Evolutionary conservation across 2,888 invertebrate genomes (phyloP).

Genomic region (Elgonia sp.): DNA sequence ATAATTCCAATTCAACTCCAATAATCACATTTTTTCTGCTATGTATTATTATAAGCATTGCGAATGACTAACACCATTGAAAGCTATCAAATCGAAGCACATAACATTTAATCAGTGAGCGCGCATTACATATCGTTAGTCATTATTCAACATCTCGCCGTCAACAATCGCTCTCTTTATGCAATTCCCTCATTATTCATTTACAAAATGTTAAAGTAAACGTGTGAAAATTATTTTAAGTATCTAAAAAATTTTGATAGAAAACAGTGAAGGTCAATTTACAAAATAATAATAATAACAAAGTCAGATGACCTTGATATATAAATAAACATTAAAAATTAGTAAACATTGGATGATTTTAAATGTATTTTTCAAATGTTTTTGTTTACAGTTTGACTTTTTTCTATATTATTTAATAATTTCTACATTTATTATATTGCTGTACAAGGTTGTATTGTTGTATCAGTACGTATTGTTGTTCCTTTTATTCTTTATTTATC

Average conservation of each 20-base stretch:
- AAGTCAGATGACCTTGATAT: too few relatives aligned
- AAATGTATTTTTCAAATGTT: too few relatives aligned
- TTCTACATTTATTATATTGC: too few relatives aligned
- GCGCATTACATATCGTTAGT: constrained; percentile 66
- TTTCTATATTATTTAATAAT: too few relatives aligned
- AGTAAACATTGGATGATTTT: too few relatives aligned
- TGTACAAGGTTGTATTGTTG: too few relatives aligned
- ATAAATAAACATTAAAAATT: too few relatives aligned
- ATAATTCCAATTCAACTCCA: constrained; percentile 55
- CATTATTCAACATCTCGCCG: constrained; percentile 67
- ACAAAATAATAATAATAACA: too few relatives aligned
- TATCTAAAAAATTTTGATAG: background rate
- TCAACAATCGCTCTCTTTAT: constrained; percentile 67
- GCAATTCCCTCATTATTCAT: constrained; percentile 66
- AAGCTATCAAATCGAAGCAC: constrained; percentile 48
- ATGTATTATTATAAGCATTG: constrained; percentile 63
- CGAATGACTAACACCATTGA: constrained; percentile 62
- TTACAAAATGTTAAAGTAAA: constrained; percentile 47
- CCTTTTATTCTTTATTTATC: too few relatives aligned
- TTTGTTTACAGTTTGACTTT: too few relatives aligned
- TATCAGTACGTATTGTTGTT: too few relatives aligned
- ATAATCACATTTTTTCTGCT: constrained; percentile 48
- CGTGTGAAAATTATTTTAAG: constrained; percentile 27
- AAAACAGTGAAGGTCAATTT: background rate
- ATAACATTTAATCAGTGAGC: constrained; percentile 63